Percentiles rank a stretch among this genome's conserved stretches.
These are phyloP conservation scores for Pseudocheirus occidentalis DNA, from an alignment of 2,797 vertebrate genomes.

Conservation along the genomic window DNA sequence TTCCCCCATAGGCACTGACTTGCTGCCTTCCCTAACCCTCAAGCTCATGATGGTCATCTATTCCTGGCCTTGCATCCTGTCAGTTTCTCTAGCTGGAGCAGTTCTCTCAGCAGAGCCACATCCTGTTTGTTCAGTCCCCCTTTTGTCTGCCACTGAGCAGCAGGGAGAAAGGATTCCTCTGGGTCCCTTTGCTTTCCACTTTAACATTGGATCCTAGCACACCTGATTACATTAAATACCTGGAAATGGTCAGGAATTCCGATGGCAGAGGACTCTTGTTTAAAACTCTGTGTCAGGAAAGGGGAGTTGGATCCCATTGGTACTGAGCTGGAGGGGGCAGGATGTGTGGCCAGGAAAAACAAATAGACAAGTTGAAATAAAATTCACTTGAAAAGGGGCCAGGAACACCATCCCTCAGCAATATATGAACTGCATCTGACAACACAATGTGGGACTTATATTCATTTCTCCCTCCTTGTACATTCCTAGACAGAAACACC, in stretches of 20 bases:
- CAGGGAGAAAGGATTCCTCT: constrained; percentile 80
- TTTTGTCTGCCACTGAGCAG: constrained; percentile 80
- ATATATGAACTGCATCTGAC: constrained; percentile 42
- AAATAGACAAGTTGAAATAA: constrained; percentile 81
- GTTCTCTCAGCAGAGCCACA: constrained; percentile 74
- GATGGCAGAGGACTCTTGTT: constrained; percentile 85
- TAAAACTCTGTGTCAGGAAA: constrained; percentile 83
- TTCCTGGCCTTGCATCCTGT: constrained; percentile 71
- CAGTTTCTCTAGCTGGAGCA: constrained; percentile 48
- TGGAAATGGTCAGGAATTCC: constrained; percentile 87
- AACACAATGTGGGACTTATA: constrained; percentile 65
- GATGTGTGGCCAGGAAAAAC: constrained; percentile 83
- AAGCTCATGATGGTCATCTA: constrained; percentile 50
- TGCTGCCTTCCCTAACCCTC: neutral
- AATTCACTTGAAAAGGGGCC: constrained; percentile 80
- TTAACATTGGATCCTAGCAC: constrained; percentile 84
- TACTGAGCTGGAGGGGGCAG: constrained; percentile 80
- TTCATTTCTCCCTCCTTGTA: constrained; percentile 49
- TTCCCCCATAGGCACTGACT: neutral
- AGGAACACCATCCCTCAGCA: constrained; percentile 65
- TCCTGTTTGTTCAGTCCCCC: constrained; percentile 85
- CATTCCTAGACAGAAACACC: constrained; percentile 49
- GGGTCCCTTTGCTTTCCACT: constrained; percentile 78
- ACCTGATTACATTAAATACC: constrained; percentile 83
- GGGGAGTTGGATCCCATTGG: constrained; percentile 80